Conservation (phyloP, 2,797 vertebrate species). For the Gymnothorax javanicus region DNA sequence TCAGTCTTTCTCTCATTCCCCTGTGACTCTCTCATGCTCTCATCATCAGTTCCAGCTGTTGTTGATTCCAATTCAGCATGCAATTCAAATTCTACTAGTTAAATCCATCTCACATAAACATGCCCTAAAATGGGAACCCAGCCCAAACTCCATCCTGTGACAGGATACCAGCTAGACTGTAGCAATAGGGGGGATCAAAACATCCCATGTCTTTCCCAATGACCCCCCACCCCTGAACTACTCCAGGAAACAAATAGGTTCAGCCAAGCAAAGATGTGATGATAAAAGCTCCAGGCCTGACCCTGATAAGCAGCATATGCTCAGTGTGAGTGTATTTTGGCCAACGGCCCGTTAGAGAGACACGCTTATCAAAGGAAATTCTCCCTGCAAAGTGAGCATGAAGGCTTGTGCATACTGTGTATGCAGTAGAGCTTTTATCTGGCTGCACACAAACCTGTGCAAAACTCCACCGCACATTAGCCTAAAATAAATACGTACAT, state of each 20-base stretch:
- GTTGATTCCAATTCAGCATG: not conserved
- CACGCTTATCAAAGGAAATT: constrained; percentile 2
- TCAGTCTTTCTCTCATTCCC: not conserved
- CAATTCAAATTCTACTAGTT: not conserved
- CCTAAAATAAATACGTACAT: not conserved
- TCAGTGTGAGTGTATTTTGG: not conserved
- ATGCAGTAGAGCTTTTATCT: not conserved
- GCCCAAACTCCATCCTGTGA: not conserved
- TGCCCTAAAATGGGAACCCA: not conserved
- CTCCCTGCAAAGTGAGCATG: not conserved
- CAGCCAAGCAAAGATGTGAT: not conserved
- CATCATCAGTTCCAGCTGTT: not conserved
- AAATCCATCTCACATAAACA: not conserved
- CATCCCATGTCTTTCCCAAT: not conserved
- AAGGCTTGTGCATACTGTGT: not conserved
- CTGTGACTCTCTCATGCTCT: not conserved
- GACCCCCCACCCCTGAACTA: not conserved
- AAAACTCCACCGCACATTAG: not conserved
- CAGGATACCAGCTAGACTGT: constrained; percentile 7
- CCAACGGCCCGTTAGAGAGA: not conserved
- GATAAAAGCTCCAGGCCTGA: constrained; percentile 17
- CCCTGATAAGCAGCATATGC: not conserved
- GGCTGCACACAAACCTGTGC: not conserved
- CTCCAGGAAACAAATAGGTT: not conserved
- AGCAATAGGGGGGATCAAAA: not conserved